Base-by-base conservation (phyloP, 2,888 invertebrate species). In the Caprella mutica region DNA sequence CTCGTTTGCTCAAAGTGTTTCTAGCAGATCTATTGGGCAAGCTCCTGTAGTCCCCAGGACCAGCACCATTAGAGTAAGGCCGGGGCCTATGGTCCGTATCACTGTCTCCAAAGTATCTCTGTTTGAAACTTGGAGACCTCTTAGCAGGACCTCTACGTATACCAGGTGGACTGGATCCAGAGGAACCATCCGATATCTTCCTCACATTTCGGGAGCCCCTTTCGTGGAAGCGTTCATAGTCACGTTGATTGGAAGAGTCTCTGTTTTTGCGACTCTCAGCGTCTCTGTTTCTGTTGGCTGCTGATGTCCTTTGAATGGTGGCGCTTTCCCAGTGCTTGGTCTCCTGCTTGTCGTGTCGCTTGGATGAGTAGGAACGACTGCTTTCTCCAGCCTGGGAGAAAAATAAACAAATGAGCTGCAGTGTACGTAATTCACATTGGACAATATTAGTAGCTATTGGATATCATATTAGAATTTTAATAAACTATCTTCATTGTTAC, bases 61-160 rank as follows among this genome's bases (percentile, higher is more conserved):
- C 48, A 43, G 33, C 21, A n/a, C n/a, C n/a, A n/a, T n/a, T n/a
- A n/a, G n/a, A n/a, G n/a, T n/a, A n/a, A 19, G 30, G 24, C 27
- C 52, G 27, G 8, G 27, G 42, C 8, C 53, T 52, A 35, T 50
- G 48, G 35, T 63, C 62, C 12, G 46, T 42, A 52, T 65, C 65
- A 9, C 56, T 65, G 44, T 65, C 65, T 19, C 65, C 59, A 21
- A 61, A 65, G 52, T 65, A 65, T 19, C 65, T 58, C 23, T 58
- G 65, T 38, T 61, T 61, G 46, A 56, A 61, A 33, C 53, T 52
- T 14, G 61, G 48, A 2, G 55, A 44, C 26, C 56, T 26, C 44
- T 29, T 17, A 29, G 30, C 17, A 27, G 24, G 17, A 12, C 1
- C 27, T 48, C 48, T 2, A 29, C 19, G 48, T 33, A 19, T 19